phyloP scores from a whole-genome alignment of 2,113 vertebrate genomes.

The Cryptotis parvus region DNA sequence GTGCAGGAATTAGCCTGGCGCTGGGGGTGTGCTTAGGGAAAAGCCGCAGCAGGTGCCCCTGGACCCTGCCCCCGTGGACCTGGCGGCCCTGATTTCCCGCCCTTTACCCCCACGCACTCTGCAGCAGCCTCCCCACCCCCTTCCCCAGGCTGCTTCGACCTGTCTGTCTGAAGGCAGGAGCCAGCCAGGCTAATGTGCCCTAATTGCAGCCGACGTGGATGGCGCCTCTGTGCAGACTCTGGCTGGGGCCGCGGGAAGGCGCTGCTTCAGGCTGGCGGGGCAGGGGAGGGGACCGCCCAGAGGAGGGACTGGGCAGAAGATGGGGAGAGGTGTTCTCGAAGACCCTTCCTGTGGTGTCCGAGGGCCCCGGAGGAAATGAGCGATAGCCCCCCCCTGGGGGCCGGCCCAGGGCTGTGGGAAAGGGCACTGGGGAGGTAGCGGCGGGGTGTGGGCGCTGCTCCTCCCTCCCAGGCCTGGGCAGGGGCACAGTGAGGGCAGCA shows the following conservation, averaged over 20 bases:
- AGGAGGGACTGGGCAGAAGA: neutral
- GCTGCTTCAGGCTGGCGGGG: neutral
- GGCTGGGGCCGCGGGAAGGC: neutral
- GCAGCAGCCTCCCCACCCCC: neutral
- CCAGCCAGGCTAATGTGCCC: constrained; percentile 36
- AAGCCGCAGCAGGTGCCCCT: neutral
- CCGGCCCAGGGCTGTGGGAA: accelerated
- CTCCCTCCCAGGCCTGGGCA: neutral
- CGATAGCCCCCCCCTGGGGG: too few species aligned
- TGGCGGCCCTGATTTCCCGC: too few species aligned
- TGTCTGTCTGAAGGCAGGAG: neutral
- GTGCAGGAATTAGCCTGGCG: accelerated
- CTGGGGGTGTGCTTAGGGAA: neutral
- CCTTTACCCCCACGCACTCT: neutral
- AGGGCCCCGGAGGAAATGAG: too few species aligned
- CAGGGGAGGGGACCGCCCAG: neutral
- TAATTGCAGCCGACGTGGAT: constrained; percentile 55
- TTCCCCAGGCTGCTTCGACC: neutral
- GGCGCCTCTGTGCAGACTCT: neutral
- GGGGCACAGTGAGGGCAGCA: neutral
- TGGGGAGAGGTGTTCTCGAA: accelerated
- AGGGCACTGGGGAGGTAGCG: neutral
- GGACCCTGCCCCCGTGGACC: too few species aligned
- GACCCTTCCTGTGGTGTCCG: neutral
- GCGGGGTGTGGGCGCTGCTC: neutral